Conservation (phyloP, 1,140 invertebrate species). For the Cephus cinctus region DNA sequence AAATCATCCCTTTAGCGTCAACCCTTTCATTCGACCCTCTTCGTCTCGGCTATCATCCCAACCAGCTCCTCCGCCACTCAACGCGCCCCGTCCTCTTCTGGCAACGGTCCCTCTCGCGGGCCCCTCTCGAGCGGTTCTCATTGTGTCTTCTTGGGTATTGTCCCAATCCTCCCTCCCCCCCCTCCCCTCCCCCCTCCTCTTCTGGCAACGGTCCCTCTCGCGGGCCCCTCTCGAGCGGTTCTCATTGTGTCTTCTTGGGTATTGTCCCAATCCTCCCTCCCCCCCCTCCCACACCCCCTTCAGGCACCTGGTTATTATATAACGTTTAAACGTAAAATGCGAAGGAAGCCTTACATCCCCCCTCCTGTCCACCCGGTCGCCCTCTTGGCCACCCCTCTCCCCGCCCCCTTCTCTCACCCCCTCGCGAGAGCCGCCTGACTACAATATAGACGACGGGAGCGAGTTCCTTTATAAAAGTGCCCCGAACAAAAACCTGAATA, state of each 20-base stretch:
- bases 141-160: too few species aligned
- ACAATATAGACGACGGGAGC: background rate
- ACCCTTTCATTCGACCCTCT: too few species aligned
- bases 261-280: background rate
- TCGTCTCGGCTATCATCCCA: too few species aligned
- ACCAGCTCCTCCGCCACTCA: background rate
- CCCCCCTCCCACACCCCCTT: background rate
- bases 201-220: background rate
- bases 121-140: background rate
- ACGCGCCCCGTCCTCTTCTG: background rate
- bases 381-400: constrained; percentile 2
- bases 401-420: constrained; percentile 14
- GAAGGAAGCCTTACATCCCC: too few species aligned
- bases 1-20: too few species aligned
- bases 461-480: constrained; percentile 19
- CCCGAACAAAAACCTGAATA: constrained; percentile 28
- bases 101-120: background rate
- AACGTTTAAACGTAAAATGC: constrained; percentile 14
- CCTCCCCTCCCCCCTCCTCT: background rate
- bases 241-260: constrained; percentile 4
- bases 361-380: too few species aligned
- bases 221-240: background rate
- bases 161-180: background rate
- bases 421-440: background rate
- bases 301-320: constrained; percentile 12